Conservation (phyloP, 2,888 invertebrate species). For the Rhaphigaster nebulosa region DNA sequence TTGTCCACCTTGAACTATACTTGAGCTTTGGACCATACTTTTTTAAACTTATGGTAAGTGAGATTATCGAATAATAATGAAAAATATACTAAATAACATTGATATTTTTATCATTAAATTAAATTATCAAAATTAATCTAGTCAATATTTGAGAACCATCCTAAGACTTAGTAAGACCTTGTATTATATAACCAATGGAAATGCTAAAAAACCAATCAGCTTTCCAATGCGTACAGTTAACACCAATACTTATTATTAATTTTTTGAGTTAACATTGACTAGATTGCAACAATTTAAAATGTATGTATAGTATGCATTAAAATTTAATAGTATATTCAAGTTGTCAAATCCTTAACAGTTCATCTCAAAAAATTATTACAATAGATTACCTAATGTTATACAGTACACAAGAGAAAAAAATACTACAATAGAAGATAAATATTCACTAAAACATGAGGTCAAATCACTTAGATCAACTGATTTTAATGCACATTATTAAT, state of each 20-base stretch:
- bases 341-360: background rate
- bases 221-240: background rate
- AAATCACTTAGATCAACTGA: background rate
- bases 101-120: background rate
- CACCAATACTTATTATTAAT: background rate
- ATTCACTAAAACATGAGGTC: background rate
- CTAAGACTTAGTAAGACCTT: background rate
- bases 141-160: background rate
- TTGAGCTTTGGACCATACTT: background rate
- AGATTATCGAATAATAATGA: background rate
- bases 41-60: background rate
- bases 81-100: background rate
- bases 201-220: background rate
- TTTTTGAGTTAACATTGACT: background rate
- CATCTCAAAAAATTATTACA: background rate
- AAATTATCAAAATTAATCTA: background rate
- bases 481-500: background rate
- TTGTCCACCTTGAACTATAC: background rate
- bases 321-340: background rate
- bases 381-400: background rate
- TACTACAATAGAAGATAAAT: background rate
- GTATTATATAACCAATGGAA: background rate
- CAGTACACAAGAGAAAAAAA: background rate
- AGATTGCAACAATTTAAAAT: background rate
- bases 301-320: background rate